These are phyloP conservation scores for Craniophora ligustri DNA, from an alignment of 2,888 invertebrate genomes.

Conservation along the genomic window DNA sequence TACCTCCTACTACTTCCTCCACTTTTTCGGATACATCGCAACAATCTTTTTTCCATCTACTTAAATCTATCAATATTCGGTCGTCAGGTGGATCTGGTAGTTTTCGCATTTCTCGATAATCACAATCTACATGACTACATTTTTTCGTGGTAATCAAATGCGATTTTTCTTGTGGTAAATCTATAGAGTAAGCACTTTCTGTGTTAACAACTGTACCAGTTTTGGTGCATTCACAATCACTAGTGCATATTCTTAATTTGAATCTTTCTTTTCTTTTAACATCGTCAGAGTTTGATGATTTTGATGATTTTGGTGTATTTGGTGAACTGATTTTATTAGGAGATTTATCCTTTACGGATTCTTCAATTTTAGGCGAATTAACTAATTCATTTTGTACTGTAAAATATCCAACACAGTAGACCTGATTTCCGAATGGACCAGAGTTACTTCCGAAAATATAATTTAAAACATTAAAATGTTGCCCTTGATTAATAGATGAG, in stretches of 20 bases:
- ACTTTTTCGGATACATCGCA: constrained; percentile 64
- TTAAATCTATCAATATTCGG: constrained; percentile 65
- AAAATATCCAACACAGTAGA: constrained; percentile 77
- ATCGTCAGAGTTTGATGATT: constrained; percentile 49
- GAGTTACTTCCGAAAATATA: constrained; percentile 71
- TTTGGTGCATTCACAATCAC: constrained; percentile 57
- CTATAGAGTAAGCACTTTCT: constrained; percentile 61
- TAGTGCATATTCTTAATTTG: constrained; percentile 60
- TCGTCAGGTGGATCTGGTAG: constrained; percentile 64
- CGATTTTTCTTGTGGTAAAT: constrained; percentile 61
- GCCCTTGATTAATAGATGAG: constrained; percentile 57
- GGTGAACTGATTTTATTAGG: too few species aligned
- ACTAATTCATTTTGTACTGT: constrained; percentile 68
- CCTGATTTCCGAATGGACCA: constrained; percentile 62
- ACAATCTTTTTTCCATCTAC: constrained; percentile 59
- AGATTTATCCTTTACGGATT: constrained; percentile 21
- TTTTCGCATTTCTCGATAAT: constrained; percentile 58
- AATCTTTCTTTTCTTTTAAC: constrained; percentile 43
- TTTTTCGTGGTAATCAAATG: constrained; percentile 62
- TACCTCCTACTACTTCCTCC: constrained; percentile 68
- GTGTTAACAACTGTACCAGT: constrained; percentile 33
- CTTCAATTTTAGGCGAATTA: constrained; percentile 20
- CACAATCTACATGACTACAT: constrained; percentile 69
- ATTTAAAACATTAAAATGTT: constrained; percentile 63
- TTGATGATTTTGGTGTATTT: too few species aligned